phyloP scores from a whole-genome alignment of 2,113 vertebrate species.

The Boleophthalmus pectinirostris region DNA sequence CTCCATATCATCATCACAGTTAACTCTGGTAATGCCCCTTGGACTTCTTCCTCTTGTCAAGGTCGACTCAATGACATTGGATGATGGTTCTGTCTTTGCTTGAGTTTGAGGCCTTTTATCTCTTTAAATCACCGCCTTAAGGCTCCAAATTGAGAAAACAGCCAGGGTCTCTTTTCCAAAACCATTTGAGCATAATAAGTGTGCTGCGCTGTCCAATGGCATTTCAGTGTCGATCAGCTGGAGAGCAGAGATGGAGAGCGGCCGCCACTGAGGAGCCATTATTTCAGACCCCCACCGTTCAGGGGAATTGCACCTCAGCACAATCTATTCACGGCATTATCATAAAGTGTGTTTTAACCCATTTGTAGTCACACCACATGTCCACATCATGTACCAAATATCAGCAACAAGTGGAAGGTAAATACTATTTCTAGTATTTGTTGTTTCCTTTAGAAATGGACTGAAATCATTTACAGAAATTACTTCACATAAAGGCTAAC shows the following conservation, averaged over 20 bases:
- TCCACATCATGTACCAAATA: background rate
- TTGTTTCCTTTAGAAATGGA: background rate
- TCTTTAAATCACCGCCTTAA: slow-evolving; percentile 75
- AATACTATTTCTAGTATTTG: background rate
- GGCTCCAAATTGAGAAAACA: slow-evolving; percentile 78
- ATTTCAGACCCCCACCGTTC: slow-evolving; percentile 77
- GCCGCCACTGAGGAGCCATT: slow-evolving; percentile 71
- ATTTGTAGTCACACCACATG: slow-evolving; percentile 11
- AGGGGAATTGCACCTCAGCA: slow-evolving; percentile 71
- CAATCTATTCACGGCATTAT: slow-evolving; percentile 54
- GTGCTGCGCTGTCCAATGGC: slow-evolving; percentile 71
- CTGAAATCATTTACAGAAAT: background rate
- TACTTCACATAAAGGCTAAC: background rate
- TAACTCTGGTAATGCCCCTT: slow-evolving; percentile 45
- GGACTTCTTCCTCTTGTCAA: slow-evolving; percentile 65
- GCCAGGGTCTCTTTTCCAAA: slow-evolving; percentile 76
- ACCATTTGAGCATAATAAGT: slow-evolving; percentile 80
- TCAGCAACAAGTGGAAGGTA: slow-evolving; percentile 11
- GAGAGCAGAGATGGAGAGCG: slow-evolving; percentile 71
- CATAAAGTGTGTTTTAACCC: slow-evolving; percentile 57
- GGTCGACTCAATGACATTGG: slow-evolving; percentile 73
- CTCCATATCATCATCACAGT: slow-evolving; percentile 37
- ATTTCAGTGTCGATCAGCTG: slow-evolving; percentile 74
- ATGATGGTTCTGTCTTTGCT: slow-evolving; percentile 62
- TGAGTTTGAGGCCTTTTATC: slow-evolving; percentile 69